Percentiles rank a stretch among this genome's conserved stretches.
phyloP scores from a whole-genome alignment of 2,888 invertebrate genomes.

The Chloroclysta siterata region DNA sequence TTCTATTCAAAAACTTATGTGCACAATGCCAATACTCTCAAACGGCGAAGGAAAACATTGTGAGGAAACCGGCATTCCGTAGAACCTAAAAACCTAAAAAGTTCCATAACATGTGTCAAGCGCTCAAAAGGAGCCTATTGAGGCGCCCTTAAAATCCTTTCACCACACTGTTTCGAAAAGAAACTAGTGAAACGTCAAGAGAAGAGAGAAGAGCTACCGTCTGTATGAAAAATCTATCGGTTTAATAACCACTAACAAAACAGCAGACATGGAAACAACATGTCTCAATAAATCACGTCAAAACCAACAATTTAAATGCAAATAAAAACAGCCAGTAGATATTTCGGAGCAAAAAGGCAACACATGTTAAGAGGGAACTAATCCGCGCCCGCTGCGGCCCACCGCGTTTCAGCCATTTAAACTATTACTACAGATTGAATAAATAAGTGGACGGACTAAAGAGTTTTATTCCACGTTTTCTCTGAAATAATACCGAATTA shows the following conservation, averaged over 20 bases:
- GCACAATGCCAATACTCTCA: too few species aligned
- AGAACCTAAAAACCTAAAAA: too few species aligned
- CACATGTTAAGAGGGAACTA: slow-evolving; percentile 35
- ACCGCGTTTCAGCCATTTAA: slow-evolving; percentile 37
- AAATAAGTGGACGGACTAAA: slow-evolving; percentile 30
- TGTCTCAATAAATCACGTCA: slow-evolving; percentile 23
- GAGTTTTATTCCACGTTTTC: neutral
- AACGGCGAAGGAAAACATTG: too few species aligned
- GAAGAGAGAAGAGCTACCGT: too few species aligned
- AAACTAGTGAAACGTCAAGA: too few species aligned
- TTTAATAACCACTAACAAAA: neutral
- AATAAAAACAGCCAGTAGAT: slow-evolving; percentile 1
- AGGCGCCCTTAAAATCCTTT: too few species aligned
- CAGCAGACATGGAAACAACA: neutral
- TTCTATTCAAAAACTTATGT: too few species aligned
- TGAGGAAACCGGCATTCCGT: too few species aligned
- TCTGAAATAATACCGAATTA: too few species aligned
- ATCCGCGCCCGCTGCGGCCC: slow-evolving; percentile 30
- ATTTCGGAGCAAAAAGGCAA: slow-evolving; percentile 19
- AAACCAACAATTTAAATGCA: slow-evolving; percentile 2
- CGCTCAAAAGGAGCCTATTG: too few species aligned
- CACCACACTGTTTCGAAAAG: too few species aligned
- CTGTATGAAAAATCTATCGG: neutral
- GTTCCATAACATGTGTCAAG: too few species aligned
- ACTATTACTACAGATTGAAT: slow-evolving; percentile 39